Evolutionary conservation across 1,140 invertebrate genomes (phyloP), one percentile per base, ranked within the genome.

Genomic region (Agraylea sexmaculata): DNA sequence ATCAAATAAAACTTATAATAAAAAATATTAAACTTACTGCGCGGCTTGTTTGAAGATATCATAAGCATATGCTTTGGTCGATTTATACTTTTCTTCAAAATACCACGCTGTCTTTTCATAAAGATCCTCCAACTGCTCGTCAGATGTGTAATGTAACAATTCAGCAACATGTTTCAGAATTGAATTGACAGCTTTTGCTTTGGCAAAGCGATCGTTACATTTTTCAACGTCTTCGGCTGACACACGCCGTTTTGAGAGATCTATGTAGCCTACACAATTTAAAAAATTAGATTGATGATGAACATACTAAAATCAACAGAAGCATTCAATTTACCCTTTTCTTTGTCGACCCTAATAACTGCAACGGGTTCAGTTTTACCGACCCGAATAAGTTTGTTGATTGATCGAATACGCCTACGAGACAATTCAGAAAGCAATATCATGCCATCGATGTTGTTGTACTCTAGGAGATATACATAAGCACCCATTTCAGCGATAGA

Each of bases 401-500:
- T 98, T 27, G 95, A 99, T 47, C 96, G 76, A 52, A 99, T 99
- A 75, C 96, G 87, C 68, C 95, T 76, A 56, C 96, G 75, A 3
- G 94, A 99, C 64, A 99, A 73, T 68, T 99, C 96, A 15, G 92
- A 97, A 0, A 92, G 64, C 49, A 92, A 66, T 43, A 91, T 93
- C 87, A 91, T 92, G 51, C 95, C 95, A 66, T 98, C 95, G 46
- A 96, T 98, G 55, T 97, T 94, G 62, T 99, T 97, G 58, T 99
- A 99, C 68, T 99, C 95, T 36, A 98, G 66, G 33, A 99, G 67
- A 62, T 95, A 86, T 3, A 98, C 96, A 64, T 99, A 99, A 4
- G 95, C 95, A 43, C 96, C 96, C 94, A 99, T 99, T 69, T 99
- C 94, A 22, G 93, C 94, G 52, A 99, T 99, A 47, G 88, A 89